Evolutionary conservation across 2,113 vertebrate genomes (phyloP).

Genomic region (Nymphicus hollandicus): DNA sequence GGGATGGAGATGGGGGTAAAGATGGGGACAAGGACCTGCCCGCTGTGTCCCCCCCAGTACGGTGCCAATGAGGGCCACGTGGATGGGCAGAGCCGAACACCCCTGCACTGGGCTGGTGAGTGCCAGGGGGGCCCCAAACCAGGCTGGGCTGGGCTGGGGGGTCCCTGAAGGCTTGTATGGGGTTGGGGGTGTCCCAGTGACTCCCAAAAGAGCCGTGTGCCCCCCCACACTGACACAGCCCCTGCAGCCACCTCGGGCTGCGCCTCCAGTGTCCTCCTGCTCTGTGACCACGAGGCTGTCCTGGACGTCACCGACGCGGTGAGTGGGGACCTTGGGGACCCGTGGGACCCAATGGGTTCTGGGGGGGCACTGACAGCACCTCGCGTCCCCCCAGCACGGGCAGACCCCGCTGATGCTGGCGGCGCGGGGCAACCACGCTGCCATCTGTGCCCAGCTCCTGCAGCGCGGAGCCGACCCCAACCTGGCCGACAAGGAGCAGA

Average conservation of each 20-base stretch:
- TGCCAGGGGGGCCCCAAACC: background rate
- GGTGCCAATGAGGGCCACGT: constrained; percentile 73
- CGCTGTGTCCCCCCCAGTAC: constrained; percentile 19
- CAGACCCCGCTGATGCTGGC: constrained; percentile 78
- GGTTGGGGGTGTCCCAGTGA: background rate
- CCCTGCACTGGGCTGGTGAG: constrained; percentile 79
- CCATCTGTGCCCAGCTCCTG: constrained; percentile 74
- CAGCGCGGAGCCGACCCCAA: constrained; percentile 63
- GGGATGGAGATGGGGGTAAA: background rate
- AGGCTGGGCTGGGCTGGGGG: background rate
- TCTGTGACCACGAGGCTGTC: constrained; percentile 72
- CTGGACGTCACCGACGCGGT: constrained; percentile 64
- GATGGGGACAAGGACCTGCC: background rate
- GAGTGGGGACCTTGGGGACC: background rate
- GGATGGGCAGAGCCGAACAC: constrained; percentile 70
- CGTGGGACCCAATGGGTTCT: background rate
- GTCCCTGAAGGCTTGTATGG: background rate
- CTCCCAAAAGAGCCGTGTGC: background rate
- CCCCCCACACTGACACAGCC: background rate
- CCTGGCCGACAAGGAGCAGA: constrained; percentile 62
- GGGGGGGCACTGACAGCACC: background rate
- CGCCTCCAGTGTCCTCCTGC: constrained; percentile 72
- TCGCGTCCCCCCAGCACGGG: constrained; percentile 34
- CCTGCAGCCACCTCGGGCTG: constrained; percentile 72
- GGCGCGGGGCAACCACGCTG: constrained; percentile 45